Base-by-base conservation (phyloP, 2,797 vertebrate genomes). In the Coranthus polyacanthus region DNA sequence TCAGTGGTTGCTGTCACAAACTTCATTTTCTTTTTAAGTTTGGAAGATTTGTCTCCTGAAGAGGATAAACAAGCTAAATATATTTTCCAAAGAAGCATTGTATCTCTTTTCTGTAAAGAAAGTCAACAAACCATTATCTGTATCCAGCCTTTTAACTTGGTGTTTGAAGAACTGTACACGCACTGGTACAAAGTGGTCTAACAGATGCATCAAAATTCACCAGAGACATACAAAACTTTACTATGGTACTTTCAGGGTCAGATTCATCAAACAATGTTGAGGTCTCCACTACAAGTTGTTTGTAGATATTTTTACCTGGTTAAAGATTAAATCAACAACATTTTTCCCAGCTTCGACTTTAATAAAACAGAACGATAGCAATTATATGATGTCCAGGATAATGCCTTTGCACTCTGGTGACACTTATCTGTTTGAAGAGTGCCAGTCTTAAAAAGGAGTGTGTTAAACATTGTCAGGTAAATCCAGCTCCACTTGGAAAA, bases 1-100 rank as follows among this genome's bases (percentile, higher is more conserved):
- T 34, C 26, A 7, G 22, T 1, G 3, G 22, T 59, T 10, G 0
- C 12, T 16, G 46, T 15, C 43, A 32, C 54, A 43, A 60, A 61
- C 15, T 34, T 36, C 38, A 43, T 49, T 68, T 60, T 44, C 47
- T 36, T 41, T 62, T 71, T 24, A 12, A 75, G 46, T 26, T 50
- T 46, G 34, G 22, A 64, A 43, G n/a, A 59, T 78, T 45, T 60
- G 45, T 62, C 38, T 61, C 9, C 22, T 57, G 34, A 61, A 56
- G 58, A 47, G 52, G 37, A 79, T 44, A 73, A 81, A 70, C 49
- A 63, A 0, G 2, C 43, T 43, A 60, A 42, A 75, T 52, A 69
- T 62, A 45, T 78, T 72, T 74, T 61, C 55, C 51, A 21, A 53
- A 64, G 59, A 56, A 49, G 34, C 17, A 8, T 17, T 5, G 16